phyloP scores from a whole-genome alignment of 1,140 invertebrate genomes.

The Diplogasteroides magnus region DNA sequence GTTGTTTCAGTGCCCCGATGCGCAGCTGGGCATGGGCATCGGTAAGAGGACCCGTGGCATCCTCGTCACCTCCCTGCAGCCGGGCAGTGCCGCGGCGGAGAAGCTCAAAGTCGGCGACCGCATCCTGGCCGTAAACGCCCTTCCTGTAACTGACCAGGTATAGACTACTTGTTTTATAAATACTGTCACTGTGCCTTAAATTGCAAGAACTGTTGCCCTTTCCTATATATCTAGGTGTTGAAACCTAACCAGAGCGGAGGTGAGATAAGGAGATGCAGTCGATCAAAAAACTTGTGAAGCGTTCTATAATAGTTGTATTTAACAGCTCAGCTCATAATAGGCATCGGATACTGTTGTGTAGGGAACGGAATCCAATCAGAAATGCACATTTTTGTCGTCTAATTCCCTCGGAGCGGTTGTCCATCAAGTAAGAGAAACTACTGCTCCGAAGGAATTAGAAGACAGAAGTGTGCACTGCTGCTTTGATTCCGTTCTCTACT shows the following conservation, averaged over 20 bases:
- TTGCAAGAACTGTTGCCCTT: conserved; percentile 21
- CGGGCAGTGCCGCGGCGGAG: conserved; percentile 50
- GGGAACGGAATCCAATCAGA: no score
- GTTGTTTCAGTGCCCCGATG: conserved; percentile 39
- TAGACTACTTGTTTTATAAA: not conserved
- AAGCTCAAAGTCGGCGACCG: conserved; percentile 51
- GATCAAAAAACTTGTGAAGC: conserved; percentile 17
- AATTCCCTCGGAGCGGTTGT: no score
- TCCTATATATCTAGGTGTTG: conserved; percentile 7
- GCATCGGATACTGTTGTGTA: not conserved
- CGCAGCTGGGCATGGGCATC: conserved; percentile 54
- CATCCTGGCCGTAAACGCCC: conserved; percentile 52
- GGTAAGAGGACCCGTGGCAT: conserved; percentile 52
- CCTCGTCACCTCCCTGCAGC: conserved; percentile 51
- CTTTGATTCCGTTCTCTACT: not conserved
- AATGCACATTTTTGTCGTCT: no score
- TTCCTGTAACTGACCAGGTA: conserved; percentile 50
- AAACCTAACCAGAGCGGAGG: not conserved
- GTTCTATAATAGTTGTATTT: conserved; percentile 15
- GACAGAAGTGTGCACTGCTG: no score
- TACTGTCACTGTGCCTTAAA: conserved; percentile 5
- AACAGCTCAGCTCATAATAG: not conserved
- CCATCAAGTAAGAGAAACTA: no score
- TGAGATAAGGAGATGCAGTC: no score
- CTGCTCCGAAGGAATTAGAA: no score